Evolutionary conservation across 2,797 vertebrate genomes (phyloP).

Genomic region (Cyprinodon diabolis): DNA sequence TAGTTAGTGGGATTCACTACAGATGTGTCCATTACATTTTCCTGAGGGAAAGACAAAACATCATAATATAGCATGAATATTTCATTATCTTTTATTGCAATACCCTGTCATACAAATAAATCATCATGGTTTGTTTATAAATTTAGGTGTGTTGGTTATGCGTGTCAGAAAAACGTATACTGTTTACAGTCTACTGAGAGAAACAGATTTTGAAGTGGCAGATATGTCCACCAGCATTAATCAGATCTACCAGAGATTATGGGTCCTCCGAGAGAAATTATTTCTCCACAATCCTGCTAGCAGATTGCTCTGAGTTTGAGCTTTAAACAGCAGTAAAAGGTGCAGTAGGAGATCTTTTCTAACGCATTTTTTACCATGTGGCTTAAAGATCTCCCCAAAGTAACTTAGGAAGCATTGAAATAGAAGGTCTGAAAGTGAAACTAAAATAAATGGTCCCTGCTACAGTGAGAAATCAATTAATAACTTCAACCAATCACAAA

Average conservation of each 20-base stretch:
- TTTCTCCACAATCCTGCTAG: conserved; percentile 1
- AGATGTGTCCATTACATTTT: neutral
- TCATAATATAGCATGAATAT: neutral
- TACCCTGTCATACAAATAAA: neutral
- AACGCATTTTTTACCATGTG: too few species aligned
- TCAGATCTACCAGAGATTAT: neutral
- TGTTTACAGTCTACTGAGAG: neutral
- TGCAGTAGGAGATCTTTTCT: too few species aligned
- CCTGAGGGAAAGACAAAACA: neutral
- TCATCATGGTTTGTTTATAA: neutral
- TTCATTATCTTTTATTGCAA: too few species aligned
- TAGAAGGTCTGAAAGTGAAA: too few species aligned
- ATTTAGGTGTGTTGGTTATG: neutral
- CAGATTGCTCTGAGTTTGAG: conserved; percentile 23
- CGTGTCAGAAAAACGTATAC: neutral
- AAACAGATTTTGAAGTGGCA: neutral
- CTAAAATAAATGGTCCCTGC: too few species aligned
- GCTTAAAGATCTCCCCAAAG: too few species aligned
- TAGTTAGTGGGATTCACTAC: neutral
- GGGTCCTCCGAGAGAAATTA: conserved; percentile 14
- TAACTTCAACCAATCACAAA: too few species aligned
- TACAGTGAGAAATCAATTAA: too few species aligned
- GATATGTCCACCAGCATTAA: neutral
- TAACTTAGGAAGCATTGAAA: too few species aligned
- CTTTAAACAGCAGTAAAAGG: conserved; percentile 29